Conservation (phyloP, 2,797 vertebrate species). For the Gymnodraco acuticeps region DNA sequence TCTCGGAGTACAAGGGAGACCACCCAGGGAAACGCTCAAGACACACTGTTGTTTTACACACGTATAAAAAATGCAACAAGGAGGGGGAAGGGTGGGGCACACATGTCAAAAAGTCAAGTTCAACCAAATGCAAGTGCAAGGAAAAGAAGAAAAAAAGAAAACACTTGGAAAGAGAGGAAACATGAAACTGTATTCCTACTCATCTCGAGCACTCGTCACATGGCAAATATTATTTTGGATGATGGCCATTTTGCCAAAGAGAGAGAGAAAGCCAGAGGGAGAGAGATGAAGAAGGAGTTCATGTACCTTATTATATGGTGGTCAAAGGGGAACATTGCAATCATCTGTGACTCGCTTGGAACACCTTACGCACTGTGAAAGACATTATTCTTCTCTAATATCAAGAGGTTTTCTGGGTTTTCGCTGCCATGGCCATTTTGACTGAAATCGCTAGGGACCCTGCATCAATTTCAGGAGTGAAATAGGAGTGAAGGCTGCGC, state of each 20-base stretch:
- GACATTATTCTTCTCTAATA: constrained; percentile 76
- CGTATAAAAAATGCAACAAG: constrained; percentile 53
- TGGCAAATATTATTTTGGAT: constrained; percentile 84
- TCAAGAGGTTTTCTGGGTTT: constrained; percentile 59
- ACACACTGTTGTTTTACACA: constrained; percentile 72
- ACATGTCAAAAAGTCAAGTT: constrained; percentile 76
- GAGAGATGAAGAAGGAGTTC: constrained; percentile 58
- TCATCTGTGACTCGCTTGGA: constrained; percentile 82
- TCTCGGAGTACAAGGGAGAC: constrained; percentile 68
- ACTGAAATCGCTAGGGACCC: constrained; percentile 69
- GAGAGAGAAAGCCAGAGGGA: constrained; percentile 48
- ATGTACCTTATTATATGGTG: constrained; percentile 82
- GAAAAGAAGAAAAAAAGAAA: constrained; percentile 20
- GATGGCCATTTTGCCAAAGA: constrained; percentile 71
- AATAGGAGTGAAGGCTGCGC: constrained; percentile 70
- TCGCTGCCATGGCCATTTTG: constrained; percentile 63
- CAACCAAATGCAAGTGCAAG: constrained; percentile 51
- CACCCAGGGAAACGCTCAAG: constrained; percentile 77
- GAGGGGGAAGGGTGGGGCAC: constrained; percentile 45
- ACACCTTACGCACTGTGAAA: constrained; percentile 67
- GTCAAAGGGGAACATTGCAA: constrained; percentile 83
- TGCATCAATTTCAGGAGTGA: constrained; percentile 63
- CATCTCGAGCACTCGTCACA: constrained; percentile 80
- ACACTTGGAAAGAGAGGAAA: constrained; percentile 45
- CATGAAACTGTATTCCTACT: constrained; percentile 75